These are phyloP conservation scores for Rhopalosiphum nymphaeae DNA, from an alignment of 2,888 invertebrate genomes.

Conservation along the genomic window DNA sequence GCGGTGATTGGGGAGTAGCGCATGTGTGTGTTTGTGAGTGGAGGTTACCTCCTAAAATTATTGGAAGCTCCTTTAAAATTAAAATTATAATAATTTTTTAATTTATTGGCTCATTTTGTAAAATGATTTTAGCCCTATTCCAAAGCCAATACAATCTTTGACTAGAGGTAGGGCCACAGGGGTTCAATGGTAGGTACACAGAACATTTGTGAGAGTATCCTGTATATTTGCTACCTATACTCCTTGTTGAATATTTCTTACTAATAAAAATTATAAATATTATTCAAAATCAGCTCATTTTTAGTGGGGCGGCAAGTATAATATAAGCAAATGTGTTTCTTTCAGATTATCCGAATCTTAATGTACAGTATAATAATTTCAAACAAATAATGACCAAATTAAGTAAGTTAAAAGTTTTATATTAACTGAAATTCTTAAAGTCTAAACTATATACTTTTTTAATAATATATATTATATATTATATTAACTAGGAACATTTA, in stretches of 20 bases:
- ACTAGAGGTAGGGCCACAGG: too few relatives aligned
- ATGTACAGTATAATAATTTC: background rate
- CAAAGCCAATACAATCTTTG: too few relatives aligned
- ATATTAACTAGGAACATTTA: too few relatives aligned
- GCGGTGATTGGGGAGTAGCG: too few relatives aligned
- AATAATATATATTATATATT: background rate
- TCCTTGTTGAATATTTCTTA: background rate
- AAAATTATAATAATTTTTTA: too few relatives aligned
- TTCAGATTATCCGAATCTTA: background rate
- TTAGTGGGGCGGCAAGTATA: background rate
- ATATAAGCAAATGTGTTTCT: background rate
- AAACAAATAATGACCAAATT: fast-evolving
- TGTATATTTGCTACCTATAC: background rate
- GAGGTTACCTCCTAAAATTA: too few relatives aligned
- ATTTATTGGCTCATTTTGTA: too few relatives aligned
- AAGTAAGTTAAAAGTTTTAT: background rate
- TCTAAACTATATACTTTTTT: background rate
- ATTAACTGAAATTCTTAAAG: background rate
- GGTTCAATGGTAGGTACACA: too few relatives aligned
- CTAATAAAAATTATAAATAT: background rate
- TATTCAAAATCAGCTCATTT: background rate
- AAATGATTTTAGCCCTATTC: too few relatives aligned
- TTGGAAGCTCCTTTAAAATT: too few relatives aligned
- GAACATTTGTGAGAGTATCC: too few relatives aligned
- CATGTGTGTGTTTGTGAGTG: too few relatives aligned